phyloP scores from a whole-genome alignment of 2,888 invertebrate genomes.

The Pheosia tremula region DNA sequence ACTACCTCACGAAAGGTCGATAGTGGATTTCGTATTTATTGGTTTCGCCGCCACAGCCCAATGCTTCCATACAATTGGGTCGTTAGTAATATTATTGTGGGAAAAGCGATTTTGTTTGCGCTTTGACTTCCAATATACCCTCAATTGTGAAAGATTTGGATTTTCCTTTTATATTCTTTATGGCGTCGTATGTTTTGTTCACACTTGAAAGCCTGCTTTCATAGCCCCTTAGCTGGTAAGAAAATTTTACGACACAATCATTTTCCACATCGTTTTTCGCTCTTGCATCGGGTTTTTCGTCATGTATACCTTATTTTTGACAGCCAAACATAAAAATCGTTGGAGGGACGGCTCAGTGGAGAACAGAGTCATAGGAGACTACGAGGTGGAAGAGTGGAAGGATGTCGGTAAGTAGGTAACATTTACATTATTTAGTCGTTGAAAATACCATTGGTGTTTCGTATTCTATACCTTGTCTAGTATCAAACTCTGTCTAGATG shows the following conservation, averaged over 20 bases:
- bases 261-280: slow-evolving; percentile 54
- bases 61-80: slow-evolving; percentile 80
- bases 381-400: slow-evolving; percentile 90
- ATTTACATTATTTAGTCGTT: slow-evolving; percentile 32
- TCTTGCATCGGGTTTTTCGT: slow-evolving; percentile 43
- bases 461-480: background rate
- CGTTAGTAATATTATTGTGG: slow-evolving; percentile 83
- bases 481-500: slow-evolving; percentile 11
- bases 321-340: slow-evolving; percentile 85
- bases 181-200: slow-evolving; percentile 66
- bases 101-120: slow-evolving; percentile 80
- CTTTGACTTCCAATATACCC: slow-evolving; percentile 78
- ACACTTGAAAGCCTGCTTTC: slow-evolving; percentile 63
- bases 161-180: slow-evolving; percentile 70
- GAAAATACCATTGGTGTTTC: slow-evolving; percentile 34
- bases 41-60: slow-evolving; percentile 75
- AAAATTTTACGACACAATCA: slow-evolving; percentile 61
- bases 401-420: slow-evolving; percentile 84
- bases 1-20: slow-evolving; percentile 64
- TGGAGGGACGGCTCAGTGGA: slow-evolving; percentile 83
- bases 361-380: slow-evolving; percentile 87
- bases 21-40: slow-evolving; percentile 80
- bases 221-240: slow-evolving; percentile 59
- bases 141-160: slow-evolving; percentile 77
- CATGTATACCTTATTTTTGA: slow-evolving; percentile 43